These are phyloP conservation scores for Gadus macrocephalus DNA, from an alignment of 2,113 vertebrate species.

Conservation along the genomic window DNA sequence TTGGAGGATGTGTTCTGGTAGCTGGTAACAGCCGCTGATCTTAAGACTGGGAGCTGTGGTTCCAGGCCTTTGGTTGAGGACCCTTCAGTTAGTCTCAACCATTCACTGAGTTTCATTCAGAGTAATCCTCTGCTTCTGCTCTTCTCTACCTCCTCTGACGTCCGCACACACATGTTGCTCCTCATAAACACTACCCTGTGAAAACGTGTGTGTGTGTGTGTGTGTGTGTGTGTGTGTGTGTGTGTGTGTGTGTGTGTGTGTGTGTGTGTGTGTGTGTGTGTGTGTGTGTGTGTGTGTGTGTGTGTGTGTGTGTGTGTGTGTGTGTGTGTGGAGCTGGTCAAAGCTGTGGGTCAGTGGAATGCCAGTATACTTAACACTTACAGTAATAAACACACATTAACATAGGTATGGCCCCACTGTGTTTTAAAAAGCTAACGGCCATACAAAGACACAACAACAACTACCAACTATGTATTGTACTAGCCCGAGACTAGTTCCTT, in stretches of 20 bases:
- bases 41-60: not conserved
- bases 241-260: not conserved
- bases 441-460: no score
- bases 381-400: not conserved
- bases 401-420: not conserved
- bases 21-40: not conserved
- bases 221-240: conserved; percentile 21
- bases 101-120: not conserved
- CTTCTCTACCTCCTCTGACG: conserved; percentile 18
- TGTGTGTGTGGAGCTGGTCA: conserved; percentile 33
- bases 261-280: conserved; percentile 5
- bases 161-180: conserved; percentile 27
- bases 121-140: not conserved
- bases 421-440: no score
- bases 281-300: conserved; percentile 30
- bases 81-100: not conserved
- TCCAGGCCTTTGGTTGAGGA: not conserved
- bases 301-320: not conserved
- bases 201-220: conserved; percentile 36
- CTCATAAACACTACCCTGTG: conserved; percentile 46
- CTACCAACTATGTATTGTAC: not conserved
- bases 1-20: not conserved
- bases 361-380: not conserved
- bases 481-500: no score
- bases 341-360: conserved; percentile 18